phyloP scores from a whole-genome alignment of 2,797 vertebrate species.

The Myotis vivesi region DNA sequence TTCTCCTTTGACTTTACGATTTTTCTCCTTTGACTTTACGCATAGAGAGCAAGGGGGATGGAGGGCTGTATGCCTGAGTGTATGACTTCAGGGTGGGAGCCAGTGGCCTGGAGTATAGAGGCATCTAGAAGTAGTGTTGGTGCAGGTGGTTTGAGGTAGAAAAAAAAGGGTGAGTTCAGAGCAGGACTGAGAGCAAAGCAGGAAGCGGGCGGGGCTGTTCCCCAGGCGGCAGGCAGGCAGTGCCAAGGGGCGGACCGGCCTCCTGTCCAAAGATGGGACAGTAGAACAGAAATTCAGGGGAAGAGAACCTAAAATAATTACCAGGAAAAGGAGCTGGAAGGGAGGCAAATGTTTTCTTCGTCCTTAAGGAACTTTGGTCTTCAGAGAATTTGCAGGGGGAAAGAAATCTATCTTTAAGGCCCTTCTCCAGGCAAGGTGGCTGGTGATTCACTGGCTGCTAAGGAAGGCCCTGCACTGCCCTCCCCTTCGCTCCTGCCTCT shows the following conservation, averaged over 20 bases:
- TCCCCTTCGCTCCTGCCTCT: conserved; percentile 34
- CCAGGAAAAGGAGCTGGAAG: conserved; percentile 66
- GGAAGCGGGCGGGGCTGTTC: conserved; percentile 68
- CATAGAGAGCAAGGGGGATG: too few relatives aligned
- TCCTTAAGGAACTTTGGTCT: conserved; percentile 68
- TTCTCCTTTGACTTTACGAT: background rate
- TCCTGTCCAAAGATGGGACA: conserved; percentile 35
- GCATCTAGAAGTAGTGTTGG: background rate
- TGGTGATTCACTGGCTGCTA: conserved; percentile 54
- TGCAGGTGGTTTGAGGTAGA: conserved; percentile 51
- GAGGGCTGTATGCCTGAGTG: background rate
- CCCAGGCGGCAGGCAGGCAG: background rate
- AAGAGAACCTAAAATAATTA: conserved; percentile 62
- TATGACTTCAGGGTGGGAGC: background rate
- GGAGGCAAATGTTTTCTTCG: conserved; percentile 63
- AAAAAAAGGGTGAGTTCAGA: conserved; percentile 25
- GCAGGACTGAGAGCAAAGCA: conserved; percentile 48
- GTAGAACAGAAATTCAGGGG: conserved; percentile 71
- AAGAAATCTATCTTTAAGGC: conserved; percentile 42
- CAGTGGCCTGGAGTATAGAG: background rate
- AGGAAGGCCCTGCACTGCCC: conserved; percentile 36
- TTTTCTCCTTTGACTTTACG: background rate
- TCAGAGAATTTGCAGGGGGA: conserved; percentile 71
- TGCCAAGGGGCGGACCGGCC: conserved; percentile 66
- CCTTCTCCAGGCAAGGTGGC: conserved; percentile 45